Conservation (phyloP, 2,113 vertebrate species). For the Leucopternis melanops region DNA sequence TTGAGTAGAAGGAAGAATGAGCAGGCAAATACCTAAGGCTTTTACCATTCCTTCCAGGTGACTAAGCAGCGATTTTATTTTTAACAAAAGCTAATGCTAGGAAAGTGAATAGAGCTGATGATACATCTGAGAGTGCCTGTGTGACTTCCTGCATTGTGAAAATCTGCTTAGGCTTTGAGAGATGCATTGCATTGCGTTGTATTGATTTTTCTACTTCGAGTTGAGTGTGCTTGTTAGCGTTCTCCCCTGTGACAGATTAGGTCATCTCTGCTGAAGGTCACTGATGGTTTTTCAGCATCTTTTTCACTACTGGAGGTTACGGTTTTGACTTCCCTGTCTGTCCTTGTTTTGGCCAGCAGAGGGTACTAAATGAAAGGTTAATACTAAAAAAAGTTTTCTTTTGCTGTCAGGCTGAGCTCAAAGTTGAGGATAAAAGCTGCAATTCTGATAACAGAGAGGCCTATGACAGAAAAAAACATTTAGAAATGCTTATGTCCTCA, state of each 20-base stretch:
- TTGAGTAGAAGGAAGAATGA: not conserved
- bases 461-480: not conserved
- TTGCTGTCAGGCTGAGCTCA: not conserved
- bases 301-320: not conserved
- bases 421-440: not conserved
- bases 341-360: slow-evolving; percentile 38
- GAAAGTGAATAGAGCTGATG: not conserved
- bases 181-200: not conserved
- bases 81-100: not conserved
- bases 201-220: not conserved
- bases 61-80: slow-evolving; percentile 11
- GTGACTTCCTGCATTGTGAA: not conserved
- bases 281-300: not conserved
- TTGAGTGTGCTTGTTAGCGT: not conserved
- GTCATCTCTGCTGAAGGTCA: not conserved
- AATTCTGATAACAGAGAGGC: not conserved
- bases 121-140: not conserved
- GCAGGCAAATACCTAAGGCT: not conserved
- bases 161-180: not conserved
- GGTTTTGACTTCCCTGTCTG: not conserved
- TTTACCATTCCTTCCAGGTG: not conserved
- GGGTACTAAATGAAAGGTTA: slow-evolving; percentile 46
- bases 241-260: not conserved
- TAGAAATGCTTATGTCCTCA: not conserved
- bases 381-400: not conserved